These are phyloP conservation scores for Drosophila leonis DNA, from an alignment of 2,888 invertebrate species.

Conservation along the genomic window DNA sequence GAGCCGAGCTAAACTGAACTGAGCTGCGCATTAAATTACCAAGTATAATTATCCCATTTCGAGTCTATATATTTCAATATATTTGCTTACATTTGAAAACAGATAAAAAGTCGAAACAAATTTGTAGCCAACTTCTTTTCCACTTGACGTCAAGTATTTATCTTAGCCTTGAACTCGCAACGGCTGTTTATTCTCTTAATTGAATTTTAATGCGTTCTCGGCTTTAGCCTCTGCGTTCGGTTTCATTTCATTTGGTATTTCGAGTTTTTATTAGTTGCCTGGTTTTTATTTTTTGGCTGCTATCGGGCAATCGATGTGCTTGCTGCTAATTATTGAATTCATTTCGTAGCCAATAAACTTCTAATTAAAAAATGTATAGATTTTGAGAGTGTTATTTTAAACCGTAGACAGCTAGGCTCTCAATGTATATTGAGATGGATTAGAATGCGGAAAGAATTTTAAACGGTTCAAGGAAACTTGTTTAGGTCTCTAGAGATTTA, in stretches of 20 bases:
- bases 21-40: conserved; percentile 69
- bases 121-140: conserved; percentile 35
- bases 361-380: not conserved
- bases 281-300: conserved; percentile 8
- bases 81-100: conserved; percentile 27
- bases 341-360: conserved; percentile 20
- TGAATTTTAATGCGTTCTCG: conserved; percentile 55
- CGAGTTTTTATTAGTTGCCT: conserved; percentile 40
- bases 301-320: conserved; percentile 13
- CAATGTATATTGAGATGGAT: not conserved
- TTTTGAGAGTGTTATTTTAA: not conserved
- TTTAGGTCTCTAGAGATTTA: not conserved
- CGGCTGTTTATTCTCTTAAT: conserved; percentile 57
- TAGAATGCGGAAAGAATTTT: conserved; percentile 4
- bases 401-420: conserved; percentile 1
- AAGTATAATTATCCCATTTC: conserved; percentile 47
- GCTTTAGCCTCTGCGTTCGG: conserved; percentile 2
- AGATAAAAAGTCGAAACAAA: conserved; percentile 14
- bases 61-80: conserved; percentile 12
- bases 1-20: conserved; percentile 42
- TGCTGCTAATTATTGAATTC: conserved; percentile 47
- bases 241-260: conserved; percentile 31
- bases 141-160: conserved; percentile 10
- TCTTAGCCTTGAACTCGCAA: conserved; percentile 68
- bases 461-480: not conserved